Percentiles rank a stretch among this genome's conserved stretches.
These are phyloP conservation scores for Anabas testudineus DNA, from an alignment of 2,797 vertebrate genomes.

Conservation along the genomic window DNA sequence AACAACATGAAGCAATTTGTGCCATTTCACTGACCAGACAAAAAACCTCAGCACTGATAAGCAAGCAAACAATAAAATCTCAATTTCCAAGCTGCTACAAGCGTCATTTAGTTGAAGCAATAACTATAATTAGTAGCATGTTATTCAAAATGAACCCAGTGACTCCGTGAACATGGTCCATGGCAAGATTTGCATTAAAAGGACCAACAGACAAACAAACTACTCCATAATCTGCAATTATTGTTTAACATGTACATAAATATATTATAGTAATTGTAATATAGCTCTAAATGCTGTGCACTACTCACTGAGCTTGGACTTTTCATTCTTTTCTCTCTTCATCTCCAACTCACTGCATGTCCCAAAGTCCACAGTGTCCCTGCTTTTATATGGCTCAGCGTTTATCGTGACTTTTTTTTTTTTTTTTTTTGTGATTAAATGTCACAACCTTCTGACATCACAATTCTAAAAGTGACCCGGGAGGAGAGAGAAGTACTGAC, in stretches of 20 bases:
- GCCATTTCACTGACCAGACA: background rate
- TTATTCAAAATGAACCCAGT: background rate
- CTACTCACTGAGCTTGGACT: slow-evolving; percentile 69
- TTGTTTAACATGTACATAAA: slow-evolving; percentile 2
- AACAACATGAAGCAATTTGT: background rate
- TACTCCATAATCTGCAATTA: background rate
- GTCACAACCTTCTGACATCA: slow-evolving; percentile 53
- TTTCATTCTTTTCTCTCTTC: slow-evolving; percentile 41
- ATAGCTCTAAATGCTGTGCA: background rate
- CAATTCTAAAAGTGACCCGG: slow-evolving; percentile 25
- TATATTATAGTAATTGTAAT: slow-evolving; percentile 1
- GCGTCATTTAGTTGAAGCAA: slow-evolving; percentile 4
- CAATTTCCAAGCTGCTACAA: background rate
- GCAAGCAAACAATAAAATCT: background rate
- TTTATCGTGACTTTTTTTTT: slow-evolving; percentile 17
- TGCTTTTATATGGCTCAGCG: slow-evolving; percentile 34
- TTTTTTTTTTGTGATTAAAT: slow-evolving; percentile 20
- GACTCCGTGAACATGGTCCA: background rate
- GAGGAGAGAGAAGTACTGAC: slow-evolving; percentile 26
- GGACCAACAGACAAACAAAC: background rate
- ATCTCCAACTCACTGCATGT: slow-evolving; percentile 57
- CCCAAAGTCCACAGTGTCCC: slow-evolving; percentile 53
- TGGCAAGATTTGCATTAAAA: slow-evolving; percentile 8
- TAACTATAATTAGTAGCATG: slow-evolving; percentile 2
- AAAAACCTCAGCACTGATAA: background rate